These are phyloP conservation scores for Gobio gobio DNA, from an alignment of 2,113 vertebrate species.

Conservation along the genomic window DNA sequence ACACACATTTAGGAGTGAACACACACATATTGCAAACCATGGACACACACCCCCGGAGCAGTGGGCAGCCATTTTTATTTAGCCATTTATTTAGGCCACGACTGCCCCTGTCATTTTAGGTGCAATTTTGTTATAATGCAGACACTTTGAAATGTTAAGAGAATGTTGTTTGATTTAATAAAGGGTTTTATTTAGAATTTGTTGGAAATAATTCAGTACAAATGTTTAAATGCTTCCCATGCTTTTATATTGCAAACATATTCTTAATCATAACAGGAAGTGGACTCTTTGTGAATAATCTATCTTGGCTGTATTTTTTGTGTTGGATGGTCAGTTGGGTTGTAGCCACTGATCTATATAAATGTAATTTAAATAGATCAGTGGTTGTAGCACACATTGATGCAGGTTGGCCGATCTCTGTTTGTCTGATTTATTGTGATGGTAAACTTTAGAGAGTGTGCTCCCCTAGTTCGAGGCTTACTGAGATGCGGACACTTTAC, in stretches of 20 bases:
- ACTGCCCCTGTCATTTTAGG: background rate
- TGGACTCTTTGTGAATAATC: background rate
- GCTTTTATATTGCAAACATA: background rate
- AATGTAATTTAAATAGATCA: too few species aligned
- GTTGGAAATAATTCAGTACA: background rate
- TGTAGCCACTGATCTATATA: too few species aligned
- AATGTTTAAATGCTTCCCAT: background rate
- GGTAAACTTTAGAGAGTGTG: background rate
- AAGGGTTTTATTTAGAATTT: background rate
- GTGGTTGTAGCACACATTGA: background rate
- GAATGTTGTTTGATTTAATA: background rate
- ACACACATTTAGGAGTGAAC: too few species aligned
- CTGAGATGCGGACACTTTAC: conserved; percentile 64
- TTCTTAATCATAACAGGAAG: conserved; percentile 22
- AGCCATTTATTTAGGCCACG: too few species aligned
- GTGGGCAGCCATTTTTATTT: too few species aligned
- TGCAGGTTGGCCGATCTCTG: background rate
- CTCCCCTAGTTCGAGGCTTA: background rate
- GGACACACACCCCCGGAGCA: too few species aligned
- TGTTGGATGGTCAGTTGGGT: background rate
- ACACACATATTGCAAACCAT: too few species aligned
- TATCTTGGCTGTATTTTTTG: conserved; percentile 4
- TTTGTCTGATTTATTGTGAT: conserved; percentile 12
- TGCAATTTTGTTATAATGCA: background rate
- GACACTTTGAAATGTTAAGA: background rate